Conservation (phyloP, 2,113 vertebrate species). For the Phasianus colchicus region DNA sequence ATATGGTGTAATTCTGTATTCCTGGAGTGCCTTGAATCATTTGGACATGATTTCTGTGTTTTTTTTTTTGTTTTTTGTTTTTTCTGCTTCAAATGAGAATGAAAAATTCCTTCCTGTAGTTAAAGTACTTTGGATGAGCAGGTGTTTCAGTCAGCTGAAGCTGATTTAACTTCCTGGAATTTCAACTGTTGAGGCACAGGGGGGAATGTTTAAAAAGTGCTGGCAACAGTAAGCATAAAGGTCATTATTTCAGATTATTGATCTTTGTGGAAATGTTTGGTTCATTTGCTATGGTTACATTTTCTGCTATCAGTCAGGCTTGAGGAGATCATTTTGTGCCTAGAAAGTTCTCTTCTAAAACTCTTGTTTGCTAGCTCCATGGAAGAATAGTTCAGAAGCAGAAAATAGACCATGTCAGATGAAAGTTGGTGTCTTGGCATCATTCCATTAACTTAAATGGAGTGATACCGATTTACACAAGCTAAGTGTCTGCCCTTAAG, state of each 20-base stretch:
- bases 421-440: not conserved
- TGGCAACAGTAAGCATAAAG: not conserved
- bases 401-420: slow-evolving; percentile 9
- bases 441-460: not conserved
- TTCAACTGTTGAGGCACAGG: slow-evolving; percentile 25
- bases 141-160: slow-evolving; percentile 52
- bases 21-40: slow-evolving; percentile 19
- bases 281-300: not conserved
- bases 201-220: not conserved
- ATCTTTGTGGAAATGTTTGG: slow-evolving; percentile 28
- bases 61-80: not conserved
- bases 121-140: slow-evolving; percentile 47
- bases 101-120: slow-evolving; percentile 55
- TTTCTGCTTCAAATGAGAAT: not conserved
- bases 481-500: not conserved
- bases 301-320: not conserved
- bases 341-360: not conserved
- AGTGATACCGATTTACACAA: slow-evolving; percentile 28
- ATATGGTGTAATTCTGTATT: slow-evolving; percentile 1
- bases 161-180: slow-evolving; percentile 61
- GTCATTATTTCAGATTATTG: slow-evolving; percentile 36
- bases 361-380: not conserved
- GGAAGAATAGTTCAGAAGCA: slow-evolving; percentile 8
- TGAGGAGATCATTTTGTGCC: not conserved
- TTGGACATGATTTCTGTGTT: slow-evolving; percentile 1